Base-by-base conservation (phyloP, 2,888 invertebrate species). In the Germaria angustata region DNA sequence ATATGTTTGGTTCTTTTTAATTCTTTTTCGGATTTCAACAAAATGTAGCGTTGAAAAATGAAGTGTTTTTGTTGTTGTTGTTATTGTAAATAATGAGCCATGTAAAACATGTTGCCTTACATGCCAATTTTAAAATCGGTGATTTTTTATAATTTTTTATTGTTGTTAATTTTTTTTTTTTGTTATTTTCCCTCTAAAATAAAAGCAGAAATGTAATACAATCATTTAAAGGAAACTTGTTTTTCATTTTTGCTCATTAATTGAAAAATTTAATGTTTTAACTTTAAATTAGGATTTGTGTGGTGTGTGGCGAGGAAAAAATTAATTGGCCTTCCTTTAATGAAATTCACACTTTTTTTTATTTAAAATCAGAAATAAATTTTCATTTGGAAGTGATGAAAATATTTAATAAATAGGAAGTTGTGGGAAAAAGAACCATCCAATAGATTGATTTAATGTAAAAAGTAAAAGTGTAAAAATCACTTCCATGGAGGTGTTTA, bases 41-140 rank as follows among this genome's bases (percentile, higher is more conserved):
- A 63, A 75, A 65, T 71, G 57, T 28, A 46, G 36, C 61, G 61
- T 39, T 76, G 65, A 82, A 71, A 79, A 71, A 79, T 75, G 32
- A 75, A 79, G 59, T 65, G 78, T 49, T 59, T 34, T 77, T 77
- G 34, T 51, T 28, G 17, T 63, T 28, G n/a, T 24, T 32, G 2
- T 46, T 20, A 15, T 49, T 36, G 9, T 51, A 3, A 20, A 82
- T 82, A 79, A 82, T 82, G 71, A 82, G 79, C 39, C 51, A 24
- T 81, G 79, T 79, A 71, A 71, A 82, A 79, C 79, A 82, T 66
- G 71, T 71, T 82, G 82, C 79, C 75, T 76, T 79, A 82, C 75
- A 82, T 46, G 82, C 51, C 71, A 71, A 79, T 79, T 79, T 55
- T 17, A 53, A 69, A 79, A 66, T 73, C 55, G 61, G 49, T 71